Evolutionary conservation across 2,888 invertebrate species (phyloP).

Genomic region (Megamerina dolium): DNA sequence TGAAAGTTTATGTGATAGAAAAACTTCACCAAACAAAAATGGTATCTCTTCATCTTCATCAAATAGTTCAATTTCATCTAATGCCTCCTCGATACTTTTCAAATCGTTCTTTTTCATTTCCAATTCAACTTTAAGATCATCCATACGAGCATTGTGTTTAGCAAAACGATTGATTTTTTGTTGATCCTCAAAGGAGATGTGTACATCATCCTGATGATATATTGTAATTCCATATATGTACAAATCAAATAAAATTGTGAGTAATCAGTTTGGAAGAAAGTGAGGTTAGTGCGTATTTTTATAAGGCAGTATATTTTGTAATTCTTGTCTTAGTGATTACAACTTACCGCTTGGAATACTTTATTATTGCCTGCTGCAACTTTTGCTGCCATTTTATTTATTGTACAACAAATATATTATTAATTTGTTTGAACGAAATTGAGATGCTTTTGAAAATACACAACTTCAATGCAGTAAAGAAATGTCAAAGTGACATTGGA

Average conservation of each 20-base stretch:
- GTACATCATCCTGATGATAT: conserved; percentile 60
- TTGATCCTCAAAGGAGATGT: conserved; percentile 94
- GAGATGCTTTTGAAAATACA: no score
- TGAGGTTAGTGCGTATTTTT: conserved; percentile 7
- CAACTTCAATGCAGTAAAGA: no score
- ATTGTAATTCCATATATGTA: not conserved
- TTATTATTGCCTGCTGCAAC: conserved; percentile 53
- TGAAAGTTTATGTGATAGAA: conserved; percentile 70
- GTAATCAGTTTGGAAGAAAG: not conserved
- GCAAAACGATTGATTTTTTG: conserved; percentile 97
- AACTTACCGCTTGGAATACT: conserved; percentile 66
- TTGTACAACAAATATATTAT: not conserved
- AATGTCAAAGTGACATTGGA: no score
- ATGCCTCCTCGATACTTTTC: conserved; percentile 89
- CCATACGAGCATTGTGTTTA: conserved; percentile 82
- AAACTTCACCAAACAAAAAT: conserved; percentile 84
- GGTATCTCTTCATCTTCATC: conserved; percentile 75
- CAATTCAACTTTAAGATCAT: conserved; percentile 83
- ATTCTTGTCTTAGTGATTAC: not conserved
- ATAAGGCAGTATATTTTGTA: not conserved
- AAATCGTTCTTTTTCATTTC: conserved; percentile 82
- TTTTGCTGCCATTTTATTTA: conserved; percentile 42
- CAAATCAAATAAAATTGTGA: not conserved
- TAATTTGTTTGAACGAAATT: no score
- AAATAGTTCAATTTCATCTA: conserved; percentile 74